phyloP scores from a whole-genome alignment of 1,140 invertebrate species.

The Drosophila subobscura region DNA sequence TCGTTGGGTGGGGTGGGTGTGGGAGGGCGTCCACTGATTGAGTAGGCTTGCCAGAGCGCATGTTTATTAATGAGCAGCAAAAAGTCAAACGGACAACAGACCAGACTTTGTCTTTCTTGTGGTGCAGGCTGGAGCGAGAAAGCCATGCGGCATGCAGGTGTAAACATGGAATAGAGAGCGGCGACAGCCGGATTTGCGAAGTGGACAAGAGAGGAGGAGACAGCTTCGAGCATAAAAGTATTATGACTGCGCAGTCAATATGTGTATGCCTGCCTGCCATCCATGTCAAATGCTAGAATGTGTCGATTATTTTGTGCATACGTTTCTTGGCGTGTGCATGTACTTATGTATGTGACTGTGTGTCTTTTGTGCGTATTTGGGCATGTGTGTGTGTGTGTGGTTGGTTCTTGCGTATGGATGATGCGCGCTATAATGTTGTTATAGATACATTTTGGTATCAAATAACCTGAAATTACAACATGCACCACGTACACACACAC shows the following conservation, averaged over 20 bases:
- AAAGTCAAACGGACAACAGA: slow-evolving; percentile 43
- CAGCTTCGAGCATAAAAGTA: slow-evolving; percentile 48
- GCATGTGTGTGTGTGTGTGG: slow-evolving; percentile 50
- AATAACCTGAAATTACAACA: slow-evolving; percentile 82
- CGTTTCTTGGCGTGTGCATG: slow-evolving; percentile 56
- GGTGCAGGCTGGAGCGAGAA: slow-evolving; percentile 14
- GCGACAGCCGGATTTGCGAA: slow-evolving; percentile 44
- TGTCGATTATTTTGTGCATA: slow-evolving; percentile 82
- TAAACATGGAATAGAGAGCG: slow-evolving; percentile 47
- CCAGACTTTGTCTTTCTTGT: slow-evolving; percentile 66
- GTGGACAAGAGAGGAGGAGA: slow-evolving; percentile 37
- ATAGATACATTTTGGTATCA: slow-evolving; percentile 82
- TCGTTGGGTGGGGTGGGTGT: slow-evolving; percentile 21
- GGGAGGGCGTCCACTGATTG: slow-evolving; percentile 60
- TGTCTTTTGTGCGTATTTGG: slow-evolving; percentile 32
- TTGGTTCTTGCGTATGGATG: slow-evolving; percentile 55
- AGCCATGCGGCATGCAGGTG: slow-evolving; percentile 42
- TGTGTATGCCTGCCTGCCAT: slow-evolving; percentile 37
- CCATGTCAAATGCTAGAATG: slow-evolving; percentile 36
- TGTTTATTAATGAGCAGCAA: slow-evolving; percentile 76
- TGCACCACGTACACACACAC: slow-evolving; percentile 54
- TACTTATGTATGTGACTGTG: slow-evolving; percentile 20
- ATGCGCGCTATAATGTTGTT: slow-evolving; percentile 79
- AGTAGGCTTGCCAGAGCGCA: slow-evolving; percentile 73
- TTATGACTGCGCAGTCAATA: slow-evolving; percentile 80